These are phyloP conservation scores for Antigone vipio DNA, from an alignment of 2,113 vertebrate species.

Conservation along the genomic window DNA sequence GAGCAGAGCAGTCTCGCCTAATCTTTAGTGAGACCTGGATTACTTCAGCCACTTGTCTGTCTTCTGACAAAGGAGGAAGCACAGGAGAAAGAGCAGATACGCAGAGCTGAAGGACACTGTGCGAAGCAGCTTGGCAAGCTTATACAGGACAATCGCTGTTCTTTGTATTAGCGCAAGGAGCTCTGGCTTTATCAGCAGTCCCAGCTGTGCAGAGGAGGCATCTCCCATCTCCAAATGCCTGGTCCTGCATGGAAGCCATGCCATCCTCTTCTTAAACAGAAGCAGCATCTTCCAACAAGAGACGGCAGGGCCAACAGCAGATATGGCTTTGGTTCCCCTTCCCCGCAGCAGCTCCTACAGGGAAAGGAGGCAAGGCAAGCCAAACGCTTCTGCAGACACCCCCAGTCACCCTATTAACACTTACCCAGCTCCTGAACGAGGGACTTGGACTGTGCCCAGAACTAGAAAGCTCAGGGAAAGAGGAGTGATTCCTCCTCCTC, in stretches of 20 bases:
- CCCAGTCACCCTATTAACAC: not conserved
- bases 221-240: not conserved
- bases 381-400: not conserved
- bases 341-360: not conserved
- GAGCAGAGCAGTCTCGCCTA: not conserved
- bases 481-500: not conserved
- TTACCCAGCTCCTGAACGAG: not conserved
- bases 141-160: not conserved
- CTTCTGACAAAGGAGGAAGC: not conserved
- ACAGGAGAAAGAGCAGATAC: accelerated
- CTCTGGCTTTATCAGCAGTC: not conserved
- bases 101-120: not conserved
- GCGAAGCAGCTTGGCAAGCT: not conserved
- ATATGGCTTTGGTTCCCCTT: not conserved
- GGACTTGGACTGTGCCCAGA: not conserved
- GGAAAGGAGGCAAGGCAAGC: not conserved
- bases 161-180: not conserved
- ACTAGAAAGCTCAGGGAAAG: not conserved
- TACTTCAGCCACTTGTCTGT: not conserved
- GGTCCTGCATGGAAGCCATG: not conserved
- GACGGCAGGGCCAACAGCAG: not conserved
- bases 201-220: not conserved
- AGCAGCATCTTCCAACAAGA: not conserved
- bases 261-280: not conserved
- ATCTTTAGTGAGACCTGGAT: not conserved